phyloP scores from a whole-genome alignment of 2,113 vertebrate species.

The Labrus mixtus region DNA sequence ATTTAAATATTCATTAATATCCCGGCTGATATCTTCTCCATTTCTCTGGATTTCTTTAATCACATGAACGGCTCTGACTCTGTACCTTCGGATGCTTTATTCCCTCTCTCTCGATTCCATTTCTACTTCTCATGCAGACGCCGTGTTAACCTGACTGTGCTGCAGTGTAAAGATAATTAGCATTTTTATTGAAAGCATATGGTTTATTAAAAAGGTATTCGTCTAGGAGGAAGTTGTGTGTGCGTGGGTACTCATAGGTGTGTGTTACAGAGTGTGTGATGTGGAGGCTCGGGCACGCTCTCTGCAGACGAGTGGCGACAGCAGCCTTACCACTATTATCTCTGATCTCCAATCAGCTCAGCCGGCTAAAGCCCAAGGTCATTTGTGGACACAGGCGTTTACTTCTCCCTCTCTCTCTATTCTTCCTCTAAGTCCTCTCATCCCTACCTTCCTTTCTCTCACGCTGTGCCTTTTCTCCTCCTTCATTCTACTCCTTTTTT shows the following conservation, averaged over 20 bases:
- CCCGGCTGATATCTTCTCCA: slow-evolving; percentile 12
- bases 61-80: slow-evolving; percentile 21
- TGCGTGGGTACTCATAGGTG: slow-evolving; percentile 4
- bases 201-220: slow-evolving; percentile 76
- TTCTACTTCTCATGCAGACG: slow-evolving; percentile 3
- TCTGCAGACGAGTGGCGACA: slow-evolving; percentile 56
- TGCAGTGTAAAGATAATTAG: slow-evolving; percentile 73
- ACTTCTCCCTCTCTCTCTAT: slow-evolving; percentile 26
- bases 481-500: slow-evolving; percentile 19
- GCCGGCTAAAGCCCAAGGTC: slow-evolving; percentile 73
- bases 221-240: slow-evolving; percentile 38
- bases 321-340: slow-evolving; percentile 68
- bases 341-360: slow-evolving; percentile 75
- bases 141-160: slow-evolving; percentile 54
- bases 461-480: slow-evolving; percentile 13
- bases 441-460: slow-evolving; percentile 47
- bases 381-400: slow-evolving; percentile 59
- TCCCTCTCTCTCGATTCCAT: neutral
- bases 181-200: slow-evolving; percentile 82
- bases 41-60: slow-evolving; percentile 21
- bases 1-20: slow-evolving; percentile 56
- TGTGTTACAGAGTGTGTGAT: slow-evolving; percentile 29
- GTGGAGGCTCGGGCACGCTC: neutral
- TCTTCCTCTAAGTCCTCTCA: slow-evolving; percentile 34
- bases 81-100: slow-evolving; percentile 9